Base-by-base conservation (phyloP, 2,113 vertebrate genomes). In the Hirundichthys speculiger region DNA sequence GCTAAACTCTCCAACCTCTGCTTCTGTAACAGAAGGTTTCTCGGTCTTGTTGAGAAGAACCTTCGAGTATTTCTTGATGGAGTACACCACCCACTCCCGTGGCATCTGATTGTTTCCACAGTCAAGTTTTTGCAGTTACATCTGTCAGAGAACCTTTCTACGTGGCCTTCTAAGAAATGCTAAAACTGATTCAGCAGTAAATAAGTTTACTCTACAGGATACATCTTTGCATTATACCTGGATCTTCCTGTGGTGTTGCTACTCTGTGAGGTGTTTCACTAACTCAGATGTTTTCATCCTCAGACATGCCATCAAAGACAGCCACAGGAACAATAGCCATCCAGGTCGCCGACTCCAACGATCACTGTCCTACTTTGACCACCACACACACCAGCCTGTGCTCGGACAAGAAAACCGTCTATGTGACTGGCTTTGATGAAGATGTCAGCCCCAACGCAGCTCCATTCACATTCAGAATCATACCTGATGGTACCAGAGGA, bases 311-410 rank as follows among this genome's bases (percentile, higher is more conserved):
- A 79, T 63, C 77, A 18, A 94, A 92, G 60, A 96, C 95, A 3
- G 92, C 93, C 13, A 98, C 95, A 0, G 95, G 94, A 60, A 98
- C 95, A 2, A 85, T 97, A 74, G 91, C 92, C 30, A 85, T 98
- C 15, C 87, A 92, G 68, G 78, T 96, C 2, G 34, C 80, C n/a
- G 94, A 95, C 45, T 11, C 63, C 49, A 94, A 91, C 5, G 90
- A 94, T 67, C 90, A 95, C 57, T 98, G 96, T 50, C 96, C 96
- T 7, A 62, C 38, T 21, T 80, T 98, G 76, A 89, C 63, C 24
- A 85, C 89, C 49, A 90, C 86, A 20, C 20, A 81, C 18, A 80
- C 73, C 53, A 85, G 41, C 64, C 69, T 94, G 16, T 98, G 97
- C 61, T 75, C 88, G 6, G 51, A 88, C 22, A 61, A 79, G 6